Percentiles rank a stretch among this genome's conserved stretches.
phyloP scores from a whole-genome alignment of 2,797 vertebrate species.

The Syngnathus rostellatus region DNA sequence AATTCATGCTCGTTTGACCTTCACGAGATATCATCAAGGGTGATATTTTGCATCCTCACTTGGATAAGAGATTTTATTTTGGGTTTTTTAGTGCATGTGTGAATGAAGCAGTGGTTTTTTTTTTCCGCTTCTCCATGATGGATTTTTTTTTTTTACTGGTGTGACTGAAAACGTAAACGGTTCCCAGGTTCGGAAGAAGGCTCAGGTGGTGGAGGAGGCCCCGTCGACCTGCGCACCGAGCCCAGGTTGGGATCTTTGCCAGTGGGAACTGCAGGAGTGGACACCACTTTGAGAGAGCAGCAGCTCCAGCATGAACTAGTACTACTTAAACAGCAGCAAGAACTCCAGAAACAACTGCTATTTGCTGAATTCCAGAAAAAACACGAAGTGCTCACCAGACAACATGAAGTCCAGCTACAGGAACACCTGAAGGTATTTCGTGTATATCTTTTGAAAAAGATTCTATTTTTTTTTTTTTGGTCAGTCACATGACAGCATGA shows the following conservation, averaged over 20 bases:
- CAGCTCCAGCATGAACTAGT: constrained; percentile 90
- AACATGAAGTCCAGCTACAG: constrained; percentile 92
- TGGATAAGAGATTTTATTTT: not conserved
- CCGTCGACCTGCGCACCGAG: constrained; percentile 78
- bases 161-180: not conserved
- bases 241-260: constrained; percentile 56
- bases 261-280: constrained; percentile 48
- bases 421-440: constrained; percentile 85
- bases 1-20: not conserved
- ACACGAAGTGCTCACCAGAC: constrained; percentile 87
- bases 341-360: constrained; percentile 91
- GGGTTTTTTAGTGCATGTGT: too few relatives aligned
- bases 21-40: not conserved
- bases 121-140: too few relatives aligned
- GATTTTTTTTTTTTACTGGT: too few relatives aligned
- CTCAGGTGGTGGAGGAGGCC: constrained; percentile 60
- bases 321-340: constrained; percentile 90
- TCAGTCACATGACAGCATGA: not conserved
- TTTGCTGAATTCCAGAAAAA: constrained; percentile 98
- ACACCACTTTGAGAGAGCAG: constrained; percentile 78
- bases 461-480: too few relatives aligned
- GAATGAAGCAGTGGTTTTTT: too few relatives aligned
- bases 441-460: too few relatives aligned
- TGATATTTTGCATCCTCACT: not conserved
- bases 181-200: constrained; percentile 50